Percentiles rank a stretch among this genome's conserved stretches.
phyloP scores from a whole-genome alignment of 2,888 invertebrate species.

The Folsomia manolachei region DNA sequence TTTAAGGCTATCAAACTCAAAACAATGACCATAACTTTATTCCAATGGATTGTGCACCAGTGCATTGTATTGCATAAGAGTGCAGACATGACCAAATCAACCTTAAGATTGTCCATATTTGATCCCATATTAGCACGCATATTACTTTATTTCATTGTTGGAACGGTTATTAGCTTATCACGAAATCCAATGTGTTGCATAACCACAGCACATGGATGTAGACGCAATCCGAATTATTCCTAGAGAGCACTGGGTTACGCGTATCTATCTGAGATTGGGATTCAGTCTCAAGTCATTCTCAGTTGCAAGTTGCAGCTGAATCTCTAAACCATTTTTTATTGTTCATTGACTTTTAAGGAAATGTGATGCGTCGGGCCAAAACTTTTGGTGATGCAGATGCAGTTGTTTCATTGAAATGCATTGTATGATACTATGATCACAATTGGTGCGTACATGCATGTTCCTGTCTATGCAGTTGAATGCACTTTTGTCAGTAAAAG shows the following conservation, averaged over 20 bases:
- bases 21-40: conserved; percentile 19
- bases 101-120: conserved; percentile 17
- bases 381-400: not conserved
- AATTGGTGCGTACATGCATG: no score
- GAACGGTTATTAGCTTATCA: not conserved
- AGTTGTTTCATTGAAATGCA: not conserved
- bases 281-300: not conserved
- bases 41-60: not conserved
- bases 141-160: not conserved
- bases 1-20: conserved; percentile 42
- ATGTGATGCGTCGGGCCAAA: not conserved
- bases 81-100: conserved; percentile 18
- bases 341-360: conserved; percentile 17
- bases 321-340: not conserved
- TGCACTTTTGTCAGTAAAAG: no score
- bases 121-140: not conserved
- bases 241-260: no score
- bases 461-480: no score
- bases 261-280: not conserved
- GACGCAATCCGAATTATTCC: not conserved
- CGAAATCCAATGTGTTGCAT: not conserved
- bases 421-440: no score
- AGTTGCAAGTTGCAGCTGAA: not conserved
- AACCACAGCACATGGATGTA: not conserved
- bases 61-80: no score